Percentiles rank a stretch among this genome's conserved stretches.
phyloP scores from a whole-genome alignment of 2,797 vertebrate species.

The Ciconia nigra region DNA sequence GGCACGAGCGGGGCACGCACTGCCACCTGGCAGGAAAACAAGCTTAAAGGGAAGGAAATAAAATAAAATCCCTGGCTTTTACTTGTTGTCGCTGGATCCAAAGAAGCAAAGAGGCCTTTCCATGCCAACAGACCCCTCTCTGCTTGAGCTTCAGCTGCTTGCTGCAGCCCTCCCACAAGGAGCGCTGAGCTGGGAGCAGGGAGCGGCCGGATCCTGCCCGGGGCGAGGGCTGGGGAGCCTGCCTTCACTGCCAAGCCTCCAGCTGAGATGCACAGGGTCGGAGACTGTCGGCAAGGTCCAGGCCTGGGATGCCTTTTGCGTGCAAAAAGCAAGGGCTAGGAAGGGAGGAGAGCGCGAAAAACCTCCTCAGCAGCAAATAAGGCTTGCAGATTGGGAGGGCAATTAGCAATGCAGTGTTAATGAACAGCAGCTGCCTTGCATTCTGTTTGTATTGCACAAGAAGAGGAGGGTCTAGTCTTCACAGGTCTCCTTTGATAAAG shows the following conservation, averaged over 20 bases:
- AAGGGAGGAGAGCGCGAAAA: not conserved
- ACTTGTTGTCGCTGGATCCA: not conserved
- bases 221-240: too few species aligned
- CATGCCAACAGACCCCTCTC: not conserved
- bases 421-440: not conserved
- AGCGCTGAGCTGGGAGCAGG: not conserved
- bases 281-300: accelerated
- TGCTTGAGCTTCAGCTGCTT: not conserved
- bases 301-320: not conserved
- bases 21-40: not conserved
- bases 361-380: not conserved
- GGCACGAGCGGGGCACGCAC: accelerated
- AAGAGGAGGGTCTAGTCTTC: not conserved
- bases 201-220: accelerated
- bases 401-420: not conserved
- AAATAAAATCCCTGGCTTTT: not conserved
- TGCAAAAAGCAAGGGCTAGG: too few species aligned
- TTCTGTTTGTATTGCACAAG: not conserved
- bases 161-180: not conserved
- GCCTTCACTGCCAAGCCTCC: too few species aligned
- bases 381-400: not conserved
- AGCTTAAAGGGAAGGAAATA: too few species aligned
- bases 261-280: accelerated
- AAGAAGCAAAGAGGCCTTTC: not conserved
- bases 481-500: not conserved